Evolutionary conservation across 2,113 vertebrate genomes (phyloP).

Genomic region (Notarius lentiginosus): DNA sequence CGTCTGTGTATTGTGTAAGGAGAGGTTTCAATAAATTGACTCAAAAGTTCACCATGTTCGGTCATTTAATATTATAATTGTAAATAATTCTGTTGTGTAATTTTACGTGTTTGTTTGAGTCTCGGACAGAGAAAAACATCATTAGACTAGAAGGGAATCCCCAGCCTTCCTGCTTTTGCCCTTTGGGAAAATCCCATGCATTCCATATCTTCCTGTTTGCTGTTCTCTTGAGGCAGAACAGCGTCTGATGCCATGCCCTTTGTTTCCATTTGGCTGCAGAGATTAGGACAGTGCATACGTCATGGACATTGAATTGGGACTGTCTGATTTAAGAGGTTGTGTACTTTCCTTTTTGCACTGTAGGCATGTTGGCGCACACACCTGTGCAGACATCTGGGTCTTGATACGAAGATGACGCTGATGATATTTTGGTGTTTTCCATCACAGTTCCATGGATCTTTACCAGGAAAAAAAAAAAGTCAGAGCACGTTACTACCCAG

Average conservation of each 20-base stretch:
- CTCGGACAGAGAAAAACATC: background rate
- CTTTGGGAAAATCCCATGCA: conserved; percentile 18
- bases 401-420: background rate
- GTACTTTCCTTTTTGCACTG: conserved; percentile 10
- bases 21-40: background rate
- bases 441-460: background rate
- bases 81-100: background rate
- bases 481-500: background rate
- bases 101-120: background rate
- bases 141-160: conserved; percentile 59
- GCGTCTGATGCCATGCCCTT: conserved; percentile 7
- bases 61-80: background rate
- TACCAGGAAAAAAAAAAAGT: background rate
- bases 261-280: background rate
- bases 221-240: conserved; percentile 35
- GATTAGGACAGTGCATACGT: conserved; percentile 3
- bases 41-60: background rate
- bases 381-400: background rate
- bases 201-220: conserved; percentile 48
- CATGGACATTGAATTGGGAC: conserved; percentile 4
- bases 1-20: background rate
- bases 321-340: background rate
- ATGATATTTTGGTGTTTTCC: background rate
- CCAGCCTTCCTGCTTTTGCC: conserved; percentile 40
- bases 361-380: conserved; percentile 7